Evolutionary conservation across 2,797 vertebrate genomes (phyloP).

Genomic region (Hephaestus fuliginosus): DNA sequence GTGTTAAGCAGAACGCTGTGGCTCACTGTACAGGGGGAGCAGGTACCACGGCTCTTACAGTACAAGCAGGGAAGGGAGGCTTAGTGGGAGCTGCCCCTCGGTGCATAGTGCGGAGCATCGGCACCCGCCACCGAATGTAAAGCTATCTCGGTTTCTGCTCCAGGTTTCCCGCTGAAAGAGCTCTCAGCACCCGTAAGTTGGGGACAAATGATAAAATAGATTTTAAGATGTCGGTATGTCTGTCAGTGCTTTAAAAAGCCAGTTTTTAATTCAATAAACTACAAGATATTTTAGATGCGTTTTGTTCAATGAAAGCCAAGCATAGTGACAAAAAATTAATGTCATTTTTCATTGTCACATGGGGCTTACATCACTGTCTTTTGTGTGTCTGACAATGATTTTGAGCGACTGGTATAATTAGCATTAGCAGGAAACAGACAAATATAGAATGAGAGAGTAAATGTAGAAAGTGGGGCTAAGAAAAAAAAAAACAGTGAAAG

Average conservation of each 20-base stretch:
- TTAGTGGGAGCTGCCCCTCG: conserved; percentile 50
- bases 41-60: conserved; percentile 50
- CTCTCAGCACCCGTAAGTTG: neutral
- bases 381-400: neutral
- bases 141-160: conserved; percentile 22
- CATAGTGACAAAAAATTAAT: neutral
- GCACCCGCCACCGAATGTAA: conserved; percentile 17
- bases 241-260: neutral
- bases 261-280: neutral
- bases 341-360: neutral
- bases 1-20: conserved; percentile 64
- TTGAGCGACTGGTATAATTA: conserved; percentile 13
- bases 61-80: conserved; percentile 30
- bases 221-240: neutral
- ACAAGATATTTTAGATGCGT: no score
- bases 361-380: conserved; percentile 3
- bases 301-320: neutral
- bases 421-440: conserved; percentile 4
- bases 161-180: neutral
- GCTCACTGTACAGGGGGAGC: conserved; percentile 47
- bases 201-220: neutral
- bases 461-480: neutral
- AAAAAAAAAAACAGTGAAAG: neutral
- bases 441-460: conserved; percentile 30
- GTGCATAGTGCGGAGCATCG: conserved; percentile 30